Conservation (phyloP, 2,888 invertebrate genomes). For the Xylocampa areola region DNA sequence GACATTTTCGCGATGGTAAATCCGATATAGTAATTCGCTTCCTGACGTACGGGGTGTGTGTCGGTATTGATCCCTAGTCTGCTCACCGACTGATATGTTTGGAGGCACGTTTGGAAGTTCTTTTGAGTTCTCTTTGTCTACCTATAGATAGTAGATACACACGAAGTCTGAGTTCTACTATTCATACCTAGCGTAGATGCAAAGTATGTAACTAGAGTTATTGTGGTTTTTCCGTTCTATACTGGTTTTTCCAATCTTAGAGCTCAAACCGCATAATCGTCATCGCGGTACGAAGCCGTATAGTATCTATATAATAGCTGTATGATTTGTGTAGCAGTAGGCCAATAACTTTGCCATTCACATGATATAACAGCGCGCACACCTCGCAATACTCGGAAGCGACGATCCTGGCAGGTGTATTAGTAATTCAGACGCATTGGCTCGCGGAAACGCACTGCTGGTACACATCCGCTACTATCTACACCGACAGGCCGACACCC, state of each 20-base stretch:
- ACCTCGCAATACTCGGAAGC: slow-evolving; percentile 21
- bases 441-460: slow-evolving; percentile 67
- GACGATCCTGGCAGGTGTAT: slow-evolving; percentile 49
- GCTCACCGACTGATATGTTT: not conserved
- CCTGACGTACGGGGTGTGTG: not conserved
- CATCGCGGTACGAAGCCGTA: too few relatives aligned
- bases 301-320: too few relatives aligned
- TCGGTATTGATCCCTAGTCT: slow-evolving; percentile 10
- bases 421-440: slow-evolving; percentile 66
- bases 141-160: too few relatives aligned
- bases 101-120: not conserved
- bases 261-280: not conserved
- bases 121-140: not conserved
- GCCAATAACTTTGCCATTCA: slow-evolving; percentile 2
- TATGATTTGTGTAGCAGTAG: not conserved
- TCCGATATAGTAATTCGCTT: not conserved
- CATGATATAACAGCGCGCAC: slow-evolving; percentile 1
- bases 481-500: not conserved
- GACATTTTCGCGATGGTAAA: not conserved
- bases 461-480: slow-evolving; percentile 67
- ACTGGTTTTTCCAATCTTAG: not conserved
- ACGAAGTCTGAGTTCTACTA: too few relatives aligned
- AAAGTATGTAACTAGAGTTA: not conserved
- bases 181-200: too few relatives aligned
- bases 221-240: slow-evolving; percentile 2